Percentiles rank a stretch among this genome's conserved stretches.
These are phyloP conservation scores for Intellagama lesueurii DNA, from an alignment of 2,797 vertebrate species.

Conservation along the genomic window DNA sequence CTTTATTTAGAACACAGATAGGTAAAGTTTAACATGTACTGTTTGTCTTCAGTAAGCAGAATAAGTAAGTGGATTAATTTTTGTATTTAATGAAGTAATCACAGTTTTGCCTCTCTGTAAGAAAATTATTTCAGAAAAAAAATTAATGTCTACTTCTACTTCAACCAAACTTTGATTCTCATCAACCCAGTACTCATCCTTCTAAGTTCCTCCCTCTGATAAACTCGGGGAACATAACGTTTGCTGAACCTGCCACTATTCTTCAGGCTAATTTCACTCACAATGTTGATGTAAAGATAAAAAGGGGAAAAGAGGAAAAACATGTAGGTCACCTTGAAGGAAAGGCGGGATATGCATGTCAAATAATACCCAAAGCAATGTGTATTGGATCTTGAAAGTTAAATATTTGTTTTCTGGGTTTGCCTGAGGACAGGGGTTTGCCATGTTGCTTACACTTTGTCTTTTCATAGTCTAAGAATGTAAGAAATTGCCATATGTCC, in stretches of 20 bases:
- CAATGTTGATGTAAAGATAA: not conserved
- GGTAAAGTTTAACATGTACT: constrained; percentile 20
- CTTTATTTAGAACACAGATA: constrained; percentile 22
- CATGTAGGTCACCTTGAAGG: not conserved
- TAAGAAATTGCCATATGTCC: not conserved
- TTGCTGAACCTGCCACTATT: not conserved
- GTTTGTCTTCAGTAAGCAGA: constrained; percentile 8
- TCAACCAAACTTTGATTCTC: not conserved
- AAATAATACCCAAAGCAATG: not conserved
- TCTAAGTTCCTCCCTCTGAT: not conserved
- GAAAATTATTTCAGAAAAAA: not conserved
- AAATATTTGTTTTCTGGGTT: not conserved
- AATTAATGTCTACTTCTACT: not conserved
- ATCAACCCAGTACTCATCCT: not conserved
- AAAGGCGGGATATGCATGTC: not conserved
- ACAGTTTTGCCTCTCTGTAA: not conserved
- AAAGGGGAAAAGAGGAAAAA: not conserved
- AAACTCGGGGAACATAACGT: not conserved
- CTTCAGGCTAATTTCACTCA: not conserved
- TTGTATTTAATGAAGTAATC: not conserved
- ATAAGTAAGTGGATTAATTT: constrained; percentile 19
- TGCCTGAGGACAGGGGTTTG: not conserved
- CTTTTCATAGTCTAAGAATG: not conserved
- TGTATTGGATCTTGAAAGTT: not conserved
- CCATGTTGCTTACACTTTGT: not conserved